phyloP scores from a whole-genome alignment of 2,113 vertebrate species.

The Istiophorus platypterus region DNA sequence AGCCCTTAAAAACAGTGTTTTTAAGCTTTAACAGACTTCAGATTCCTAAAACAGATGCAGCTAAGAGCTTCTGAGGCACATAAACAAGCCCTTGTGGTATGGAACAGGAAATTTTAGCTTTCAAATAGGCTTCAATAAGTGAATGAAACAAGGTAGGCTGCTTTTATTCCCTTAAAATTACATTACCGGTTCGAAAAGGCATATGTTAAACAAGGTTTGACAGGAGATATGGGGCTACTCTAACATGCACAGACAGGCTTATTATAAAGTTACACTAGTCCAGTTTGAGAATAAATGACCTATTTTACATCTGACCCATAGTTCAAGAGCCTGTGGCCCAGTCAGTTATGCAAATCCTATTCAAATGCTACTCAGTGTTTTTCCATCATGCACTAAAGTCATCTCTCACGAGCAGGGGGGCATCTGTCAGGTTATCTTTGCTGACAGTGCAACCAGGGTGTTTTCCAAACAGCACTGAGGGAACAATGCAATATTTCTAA shows the following conservation, averaged over 20 bases:
- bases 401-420: conserved; percentile 24
- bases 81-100: background rate
- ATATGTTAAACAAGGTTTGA: background rate
- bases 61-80: background rate
- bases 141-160: background rate
- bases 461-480: conserved; percentile 26
- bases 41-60: conserved; percentile 5
- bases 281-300: background rate
- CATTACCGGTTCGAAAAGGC: background rate
- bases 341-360: conserved; percentile 19
- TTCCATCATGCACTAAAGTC: conserved; percentile 13
- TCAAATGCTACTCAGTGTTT: conserved; percentile 13
- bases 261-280: background rate
- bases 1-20: background rate
- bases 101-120: background rate
- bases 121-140: background rate
- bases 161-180: background rate
- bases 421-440: conserved; percentile 50
- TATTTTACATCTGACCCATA: background rate
- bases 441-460: conserved; percentile 49
- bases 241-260: background rate
- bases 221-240: background rate
- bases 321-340: background rate
- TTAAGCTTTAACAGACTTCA: conserved; percentile 13
- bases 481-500: conserved; percentile 17